Evolutionary conservation across 2,888 invertebrate species (phyloP), one percentile per base, ranked within the genome.

Genomic region (Catocala nupta): DNA sequence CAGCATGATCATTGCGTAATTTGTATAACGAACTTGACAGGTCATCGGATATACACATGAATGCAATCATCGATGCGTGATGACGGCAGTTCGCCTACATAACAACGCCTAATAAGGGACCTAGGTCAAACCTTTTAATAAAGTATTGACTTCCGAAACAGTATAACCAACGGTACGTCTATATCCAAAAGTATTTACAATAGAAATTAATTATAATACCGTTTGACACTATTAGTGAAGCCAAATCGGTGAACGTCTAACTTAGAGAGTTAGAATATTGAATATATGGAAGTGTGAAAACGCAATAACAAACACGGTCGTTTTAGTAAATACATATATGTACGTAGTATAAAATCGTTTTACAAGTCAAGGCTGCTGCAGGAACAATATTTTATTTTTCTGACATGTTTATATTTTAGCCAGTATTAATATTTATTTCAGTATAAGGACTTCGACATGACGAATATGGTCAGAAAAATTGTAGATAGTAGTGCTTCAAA

Each of bases 21-120:
- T 63, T 49, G 33, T 45, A 36, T 55, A 57, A 57, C 63, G 51
- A 70, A 68, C 58, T 72, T 70, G 75, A 71, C 72, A 70, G 75
- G 74, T 80, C 70, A 73, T 58, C 65, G 66, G 16, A 66, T 68
- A 55, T 57, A 80, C 73, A 79, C 70, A 70, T 65, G 78, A 81
- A 81, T 84, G 86, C 83, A 83, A 82, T 71, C 70, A 75, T 82
- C 76, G 80, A 80, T 80, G 66, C 64, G 65, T 80, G 82, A 82
- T 89, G 90, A 89, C 88, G 85, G 77, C 82, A 81, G 70, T 65
- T 83, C 88, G 83, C 91, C 90, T 86, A 90, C 91, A 82, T 83
- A 79, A 81, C 74, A 72, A 71, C 65, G 66, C 92, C 90, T 83
- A 85, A 89, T 89, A 86, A 63, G 86, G 89, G 75, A 70, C 73